Conservation (phyloP, 2,113 vertebrate species). For the Mola mola region DNA sequence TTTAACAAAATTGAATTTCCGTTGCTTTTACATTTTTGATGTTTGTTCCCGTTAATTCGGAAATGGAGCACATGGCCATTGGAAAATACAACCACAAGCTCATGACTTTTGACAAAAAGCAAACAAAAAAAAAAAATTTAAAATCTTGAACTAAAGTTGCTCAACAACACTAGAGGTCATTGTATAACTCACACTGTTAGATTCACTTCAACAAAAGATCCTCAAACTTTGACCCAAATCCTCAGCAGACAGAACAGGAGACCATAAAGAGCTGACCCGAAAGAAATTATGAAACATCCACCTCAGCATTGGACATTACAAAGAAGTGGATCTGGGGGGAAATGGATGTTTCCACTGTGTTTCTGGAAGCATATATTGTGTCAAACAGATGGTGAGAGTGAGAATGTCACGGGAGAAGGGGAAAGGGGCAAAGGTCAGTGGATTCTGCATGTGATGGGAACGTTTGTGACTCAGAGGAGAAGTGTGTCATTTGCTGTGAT, state of each 20-base stretch:
- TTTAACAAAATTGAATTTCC: too few relatives aligned
- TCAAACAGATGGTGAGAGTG: constrained; percentile 17
- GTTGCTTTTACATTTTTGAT: too few relatives aligned
- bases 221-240: constrained; percentile 38
- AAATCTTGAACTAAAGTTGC: neutral
- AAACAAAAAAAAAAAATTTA: too few relatives aligned
- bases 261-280: constrained; percentile 42
- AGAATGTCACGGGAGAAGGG: neutral
- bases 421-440: constrained; percentile 29
- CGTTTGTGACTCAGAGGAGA: constrained; percentile 50
- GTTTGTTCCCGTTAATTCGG: too few relatives aligned
- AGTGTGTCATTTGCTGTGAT: constrained; percentile 35
- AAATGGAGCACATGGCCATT: too few relatives aligned
- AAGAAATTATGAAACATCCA: constrained; percentile 22
- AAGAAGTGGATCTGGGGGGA: constrained; percentile 6
- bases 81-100: constrained; percentile 33
- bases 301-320: neutral
- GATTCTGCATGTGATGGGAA: constrained; percentile 41
- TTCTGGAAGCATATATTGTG: constrained; percentile 4
- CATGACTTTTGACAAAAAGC: constrained; percentile 47
- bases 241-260: constrained; percentile 22
- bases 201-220: constrained; percentile 24
- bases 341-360: constrained; percentile 30
- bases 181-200: neutral
- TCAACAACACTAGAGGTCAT: constrained; percentile 7